Base-by-base conservation (phyloP, 2,113 vertebrate species). In the Mionectes macconnelli region DNA sequence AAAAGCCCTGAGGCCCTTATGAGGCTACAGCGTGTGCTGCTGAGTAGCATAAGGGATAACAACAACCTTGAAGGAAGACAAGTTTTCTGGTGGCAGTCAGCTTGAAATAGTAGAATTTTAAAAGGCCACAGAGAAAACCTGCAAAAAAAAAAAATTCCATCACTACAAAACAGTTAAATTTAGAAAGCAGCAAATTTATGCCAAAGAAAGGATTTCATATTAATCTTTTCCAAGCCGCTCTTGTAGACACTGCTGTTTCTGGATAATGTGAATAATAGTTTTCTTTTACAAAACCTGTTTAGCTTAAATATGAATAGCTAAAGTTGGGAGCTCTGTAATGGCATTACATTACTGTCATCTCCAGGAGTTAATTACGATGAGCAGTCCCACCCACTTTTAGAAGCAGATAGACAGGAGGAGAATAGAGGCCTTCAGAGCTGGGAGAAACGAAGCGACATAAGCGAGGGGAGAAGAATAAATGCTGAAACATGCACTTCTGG, bases 261-360 rank as follows among this genome's bases (percentile, higher is more conserved):
- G 90, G 94, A 94, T 94, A 88, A 87, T 80, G 40, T 1, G 35
- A 87, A 86, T 90, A 95, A 84, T 96, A 90, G 60, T 93, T 94
- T 94, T 91, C 84, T 96, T 93, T 94, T 91, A 90, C 35, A 93
- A 95, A 97, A 66, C 55, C 84, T 80, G 50, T 69, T 95, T 81
- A 77, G 50, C 70, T 95, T 91, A 88, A 90, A 85, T 74, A 91
- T 90, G 87, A 96, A 95, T 94, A 97, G 83, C 57, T 97, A 12
- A 86, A 94, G 80, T 81, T 93, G 47, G 44, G 86, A 94, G 91
- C 86, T 95, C 89, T 92, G n/a, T 96, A 92, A 95, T 68, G 93
- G 84, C 83, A 93, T 92, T 95, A 74, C 96, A 94, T 96, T 95
- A 94, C 91, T 96, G 95, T 97, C 96, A 94, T 96, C 84, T 92